Percentiles rank a stretch among this genome's conserved stretches.
Evolutionary conservation across 2,113 vertebrate genomes (phyloP).

Genomic region (Ardeotis arabs): DNA sequence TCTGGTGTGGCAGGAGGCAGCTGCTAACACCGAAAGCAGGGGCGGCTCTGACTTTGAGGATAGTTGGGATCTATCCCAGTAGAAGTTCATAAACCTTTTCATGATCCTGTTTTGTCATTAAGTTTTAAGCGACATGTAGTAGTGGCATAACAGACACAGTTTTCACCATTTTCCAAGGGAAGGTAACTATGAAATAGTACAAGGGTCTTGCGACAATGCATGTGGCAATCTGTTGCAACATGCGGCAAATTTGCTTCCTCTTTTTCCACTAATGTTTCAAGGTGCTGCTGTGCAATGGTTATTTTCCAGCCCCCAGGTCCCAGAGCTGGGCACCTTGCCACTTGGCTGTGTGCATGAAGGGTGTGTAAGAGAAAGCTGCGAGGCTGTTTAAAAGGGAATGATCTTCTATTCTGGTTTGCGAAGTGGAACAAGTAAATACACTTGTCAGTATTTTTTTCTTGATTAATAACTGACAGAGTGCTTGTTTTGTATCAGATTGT

Average conservation of each 20-base stretch:
- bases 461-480: background rate
- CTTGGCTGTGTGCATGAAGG: background rate
- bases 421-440: background rate
- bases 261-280: background rate
- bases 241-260: background rate
- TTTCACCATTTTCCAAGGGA: background rate
- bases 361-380: background rate
- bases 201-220: rapidly evolving
- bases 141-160: too few species aligned
- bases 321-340: background rate
- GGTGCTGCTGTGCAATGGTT: background rate
- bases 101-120: background rate
- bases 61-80: background rate
- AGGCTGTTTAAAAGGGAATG: background rate
- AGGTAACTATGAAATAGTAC: background rate
- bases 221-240: background rate
- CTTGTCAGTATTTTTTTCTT: background rate
- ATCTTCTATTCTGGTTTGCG: background rate
- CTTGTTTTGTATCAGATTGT: background rate
- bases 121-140: background rate
- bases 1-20: background rate
- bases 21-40: background rate
- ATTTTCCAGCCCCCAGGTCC: background rate
- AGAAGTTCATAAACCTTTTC: background rate
- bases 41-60: background rate